A percentile compares a stretch with the other conserved stretches of the same genome.
phyloP scores from a whole-genome alignment of 2,113 vertebrate species.

The Hippocampus barbouri region DNA sequence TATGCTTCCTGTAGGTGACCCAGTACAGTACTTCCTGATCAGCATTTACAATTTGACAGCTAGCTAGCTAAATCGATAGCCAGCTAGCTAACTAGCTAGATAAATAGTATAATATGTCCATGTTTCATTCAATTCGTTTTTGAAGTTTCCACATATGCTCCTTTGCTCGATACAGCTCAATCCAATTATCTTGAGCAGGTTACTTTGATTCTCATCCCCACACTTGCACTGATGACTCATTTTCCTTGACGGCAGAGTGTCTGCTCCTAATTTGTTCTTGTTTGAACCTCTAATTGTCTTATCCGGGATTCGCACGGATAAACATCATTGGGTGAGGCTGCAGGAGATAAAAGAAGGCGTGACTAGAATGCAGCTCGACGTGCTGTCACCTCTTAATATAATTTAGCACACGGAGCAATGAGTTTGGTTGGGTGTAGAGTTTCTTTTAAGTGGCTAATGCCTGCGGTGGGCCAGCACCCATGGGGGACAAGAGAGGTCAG shows the following conservation, averaged over 20 bases:
- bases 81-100: too few species aligned
- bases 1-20: too few species aligned
- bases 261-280: slow-evolving; percentile 55
- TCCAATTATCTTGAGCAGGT: background rate
- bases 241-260: slow-evolving; percentile 7
- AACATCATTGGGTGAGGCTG: slow-evolving; percentile 27
- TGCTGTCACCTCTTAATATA: slow-evolving; percentile 64
- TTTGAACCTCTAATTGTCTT: slow-evolving; percentile 62
- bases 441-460: slow-evolving; percentile 78
- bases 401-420: slow-evolving; percentile 61
- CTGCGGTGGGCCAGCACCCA: slow-evolving; percentile 65
- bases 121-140: too few species aligned
- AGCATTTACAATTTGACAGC: too few species aligned
- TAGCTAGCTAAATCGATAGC: too few species aligned
- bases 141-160: too few species aligned
- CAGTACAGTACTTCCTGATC: too few species aligned
- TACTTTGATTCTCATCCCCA: slow-evolving; percentile 16
- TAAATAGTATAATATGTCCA: too few species aligned
- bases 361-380: slow-evolving; percentile 36
- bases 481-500: slow-evolving; percentile 67
- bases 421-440: slow-evolving; percentile 70
- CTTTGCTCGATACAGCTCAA: too few species aligned
- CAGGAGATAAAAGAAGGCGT: slow-evolving; percentile 48
- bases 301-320: slow-evolving; percentile 46
- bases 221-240: slow-evolving; percentile 11